These are phyloP conservation scores for Macrotrachela quadricornifera DNA, from an alignment of 1,140 invertebrate genomes.

Conservation along the genomic window DNA sequence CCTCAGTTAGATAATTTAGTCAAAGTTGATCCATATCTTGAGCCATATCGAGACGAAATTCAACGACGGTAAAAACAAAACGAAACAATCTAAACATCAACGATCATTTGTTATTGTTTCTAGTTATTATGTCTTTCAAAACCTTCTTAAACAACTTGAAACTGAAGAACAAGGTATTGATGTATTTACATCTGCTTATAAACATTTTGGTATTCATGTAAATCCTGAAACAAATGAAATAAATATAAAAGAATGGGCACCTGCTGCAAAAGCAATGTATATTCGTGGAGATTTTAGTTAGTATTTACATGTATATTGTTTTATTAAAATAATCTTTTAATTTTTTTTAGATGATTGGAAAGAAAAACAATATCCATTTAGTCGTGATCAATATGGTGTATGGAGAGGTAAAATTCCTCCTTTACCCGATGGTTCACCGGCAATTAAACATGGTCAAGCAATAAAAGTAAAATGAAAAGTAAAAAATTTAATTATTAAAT, in stretches of 20 bases:
- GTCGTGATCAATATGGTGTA: conserved; percentile 70
- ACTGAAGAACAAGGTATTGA: conserved; percentile 51
- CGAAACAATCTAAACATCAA: no score
- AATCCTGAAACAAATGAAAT: conserved; percentile 57
- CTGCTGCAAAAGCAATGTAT: conserved; percentile 62
- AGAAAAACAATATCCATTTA: conserved; percentile 52
- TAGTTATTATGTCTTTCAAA: no score
- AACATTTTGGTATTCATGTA: conserved; percentile 66
- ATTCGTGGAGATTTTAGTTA: conserved; percentile 90
- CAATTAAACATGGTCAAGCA: conserved; percentile 60
- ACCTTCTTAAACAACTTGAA: conserved; percentile 49
- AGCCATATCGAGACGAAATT: conserved; percentile 61
- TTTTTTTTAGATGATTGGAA: conserved; percentile 60
- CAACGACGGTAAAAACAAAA: conserved; percentile 63
- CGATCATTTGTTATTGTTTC: no score
- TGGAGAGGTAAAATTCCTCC: conserved; percentile 72
- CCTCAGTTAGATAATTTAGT: conserved; percentile 39
- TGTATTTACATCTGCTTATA: conserved; percentile 61
- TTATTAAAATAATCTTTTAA: conserved; percentile 4
- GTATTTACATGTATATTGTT: conserved; percentile 1
- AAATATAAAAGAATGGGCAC: conserved; percentile 75
- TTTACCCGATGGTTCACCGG: conserved; percentile 54
- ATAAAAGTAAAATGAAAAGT: conserved; percentile 45
- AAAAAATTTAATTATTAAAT: neutral
- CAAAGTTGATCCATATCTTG: conserved; percentile 61